A percentile compares a stretch with the other conserved stretches of the same genome.
Evolutionary conservation across 2,797 vertebrate genomes (phyloP).

Genomic region (Tinamus major): DNA sequence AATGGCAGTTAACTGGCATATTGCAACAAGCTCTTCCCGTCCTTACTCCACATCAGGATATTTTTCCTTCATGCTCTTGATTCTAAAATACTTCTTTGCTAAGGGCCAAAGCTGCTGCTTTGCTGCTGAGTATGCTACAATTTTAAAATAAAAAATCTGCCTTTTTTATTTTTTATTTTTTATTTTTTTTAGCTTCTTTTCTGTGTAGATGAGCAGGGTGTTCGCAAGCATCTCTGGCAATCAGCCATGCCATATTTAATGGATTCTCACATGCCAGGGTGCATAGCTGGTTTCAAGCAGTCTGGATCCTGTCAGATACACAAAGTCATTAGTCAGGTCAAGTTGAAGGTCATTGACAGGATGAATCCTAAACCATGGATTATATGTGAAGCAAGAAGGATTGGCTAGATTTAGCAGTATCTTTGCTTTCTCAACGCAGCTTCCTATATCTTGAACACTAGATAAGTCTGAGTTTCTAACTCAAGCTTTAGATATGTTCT

Average conservation of each 20-base stretch:
- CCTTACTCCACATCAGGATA: background rate
- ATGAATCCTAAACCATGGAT: background rate
- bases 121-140: background rate
- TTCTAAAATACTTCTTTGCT: background rate
- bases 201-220: background rate
- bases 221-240: conserved; percentile 20
- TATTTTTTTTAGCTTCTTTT: background rate
- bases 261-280: background rate
- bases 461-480: background rate
- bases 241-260: background rate
- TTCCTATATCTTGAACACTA: background rate
- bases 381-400: background rate
- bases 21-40: background rate
- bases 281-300: background rate
- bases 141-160: background rate
- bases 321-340: background rate
- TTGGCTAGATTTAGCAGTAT: background rate
- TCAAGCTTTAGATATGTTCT: background rate
- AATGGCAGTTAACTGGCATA: background rate
- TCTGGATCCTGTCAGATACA: background rate
- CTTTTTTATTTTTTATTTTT: background rate
- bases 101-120: background rate
- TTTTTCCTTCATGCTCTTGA: background rate
- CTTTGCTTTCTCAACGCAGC: background rate
- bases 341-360: background rate